phyloP scores from a whole-genome alignment of 35 echinoderm and acorn worm genomes.

The Eucidaris tribuloides region DNA sequence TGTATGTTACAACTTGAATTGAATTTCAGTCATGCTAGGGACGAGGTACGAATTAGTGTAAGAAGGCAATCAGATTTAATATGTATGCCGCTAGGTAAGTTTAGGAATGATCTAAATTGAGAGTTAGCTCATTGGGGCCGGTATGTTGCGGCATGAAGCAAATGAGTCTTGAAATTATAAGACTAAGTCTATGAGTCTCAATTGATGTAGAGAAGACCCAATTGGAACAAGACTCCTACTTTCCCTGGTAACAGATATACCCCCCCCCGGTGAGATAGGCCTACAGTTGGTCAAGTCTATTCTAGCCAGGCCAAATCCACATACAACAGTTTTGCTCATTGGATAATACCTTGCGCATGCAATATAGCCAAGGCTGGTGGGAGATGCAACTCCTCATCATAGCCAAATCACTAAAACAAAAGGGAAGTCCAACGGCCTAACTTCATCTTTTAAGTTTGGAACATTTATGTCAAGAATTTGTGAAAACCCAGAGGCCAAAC shows the following conservation, averaged over 20 bases:
- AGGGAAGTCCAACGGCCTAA: not conserved
- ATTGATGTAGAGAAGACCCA: not conserved
- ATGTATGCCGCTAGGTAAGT: not conserved
- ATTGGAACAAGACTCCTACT: not conserved
- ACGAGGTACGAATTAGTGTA: not conserved
- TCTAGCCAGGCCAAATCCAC: not conserved
- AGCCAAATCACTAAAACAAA: not conserved
- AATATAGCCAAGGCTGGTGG: not conserved
- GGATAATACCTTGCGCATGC: not conserved
- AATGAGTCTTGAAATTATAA: not conserved
- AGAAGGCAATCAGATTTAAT: not conserved
- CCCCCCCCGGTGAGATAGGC: not conserved
- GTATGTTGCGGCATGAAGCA: not conserved
- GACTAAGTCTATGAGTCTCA: not conserved
- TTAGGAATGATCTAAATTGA: not conserved
- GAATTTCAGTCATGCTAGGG: not conserved
- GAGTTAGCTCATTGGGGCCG: not conserved
- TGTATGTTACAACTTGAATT: not conserved
- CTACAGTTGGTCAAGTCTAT: not conserved
- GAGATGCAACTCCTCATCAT: not conserved
- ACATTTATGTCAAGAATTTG: not conserved
- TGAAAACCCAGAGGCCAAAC: not conserved
- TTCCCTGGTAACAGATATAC: not conserved
- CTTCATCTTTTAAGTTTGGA: not conserved
- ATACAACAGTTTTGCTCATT: not conserved